Conservation (phyloP, 2,797 vertebrate genomes). For the Leptatherina wallacei region DNA sequence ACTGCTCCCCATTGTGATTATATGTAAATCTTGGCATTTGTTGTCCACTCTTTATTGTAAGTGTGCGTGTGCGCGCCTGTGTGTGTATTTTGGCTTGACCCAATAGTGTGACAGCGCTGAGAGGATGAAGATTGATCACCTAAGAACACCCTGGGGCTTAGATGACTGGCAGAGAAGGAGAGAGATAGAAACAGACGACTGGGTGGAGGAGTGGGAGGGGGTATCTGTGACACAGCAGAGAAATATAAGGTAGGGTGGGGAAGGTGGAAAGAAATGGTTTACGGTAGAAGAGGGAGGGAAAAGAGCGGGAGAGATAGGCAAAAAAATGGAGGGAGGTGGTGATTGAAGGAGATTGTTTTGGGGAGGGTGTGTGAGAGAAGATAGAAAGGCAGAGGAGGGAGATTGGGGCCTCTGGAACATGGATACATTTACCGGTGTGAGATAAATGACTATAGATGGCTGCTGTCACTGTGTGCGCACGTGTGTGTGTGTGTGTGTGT, state of each 20-base stretch:
- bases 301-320: constrained; percentile 55
- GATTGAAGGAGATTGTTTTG: constrained; percentile 81
- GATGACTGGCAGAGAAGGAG: constrained; percentile 74
- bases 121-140: constrained; percentile 84
- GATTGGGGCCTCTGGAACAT: constrained; percentile 70
- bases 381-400: constrained; percentile 67
- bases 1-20: constrained; percentile 57
- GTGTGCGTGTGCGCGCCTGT: background rate
- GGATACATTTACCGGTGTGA: constrained; percentile 73
- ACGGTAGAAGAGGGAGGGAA: constrained; percentile 71
- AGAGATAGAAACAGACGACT: constrained; percentile 54
- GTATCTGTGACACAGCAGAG: constrained; percentile 53
- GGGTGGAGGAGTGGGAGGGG: background rate
- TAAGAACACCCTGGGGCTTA: constrained; percentile 73
- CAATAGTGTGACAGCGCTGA: constrained; percentile 67
- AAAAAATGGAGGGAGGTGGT: constrained; percentile 61
- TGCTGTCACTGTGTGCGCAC: constrained; percentile 39
- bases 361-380: constrained; percentile 67
- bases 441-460: constrained; percentile 82
- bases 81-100: constrained; percentile 54
- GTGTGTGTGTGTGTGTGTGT: no score
- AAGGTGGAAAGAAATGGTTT: constrained; percentile 67
- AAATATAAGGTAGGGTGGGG: constrained; percentile 57
- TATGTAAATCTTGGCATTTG: constrained; percentile 81
- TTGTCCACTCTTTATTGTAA: constrained; percentile 52